phyloP scores from a whole-genome alignment of 2,113 vertebrate species.

The Pygoscelis antarcticus region DNA sequence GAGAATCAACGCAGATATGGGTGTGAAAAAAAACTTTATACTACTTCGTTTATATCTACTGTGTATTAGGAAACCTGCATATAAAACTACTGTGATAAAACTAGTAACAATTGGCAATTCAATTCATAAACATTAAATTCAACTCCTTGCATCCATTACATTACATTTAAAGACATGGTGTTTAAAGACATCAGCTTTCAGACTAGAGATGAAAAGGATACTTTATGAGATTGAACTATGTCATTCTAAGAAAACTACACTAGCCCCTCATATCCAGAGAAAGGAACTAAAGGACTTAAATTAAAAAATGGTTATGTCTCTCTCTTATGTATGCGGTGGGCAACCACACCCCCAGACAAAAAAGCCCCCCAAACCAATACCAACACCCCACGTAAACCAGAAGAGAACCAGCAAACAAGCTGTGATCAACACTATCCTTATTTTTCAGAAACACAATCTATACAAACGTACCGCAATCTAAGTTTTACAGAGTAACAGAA shows the following conservation, averaged over 20 bases:
- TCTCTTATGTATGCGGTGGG: too few relatives aligned
- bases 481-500: neutral
- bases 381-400: neutral
- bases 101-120: neutral
- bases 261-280: neutral
- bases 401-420: neutral
- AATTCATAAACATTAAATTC: neutral
- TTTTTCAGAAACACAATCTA: neutral
- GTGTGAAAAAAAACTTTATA: neutral
- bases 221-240: neutral
- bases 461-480: neutral
- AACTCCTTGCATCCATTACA: neutral
- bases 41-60: neutral
- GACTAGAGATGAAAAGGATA: neutral
- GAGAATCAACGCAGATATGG: neutral
- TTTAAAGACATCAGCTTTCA: neutral
- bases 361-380: neutral
- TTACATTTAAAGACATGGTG: neutral
- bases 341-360: accelerated
- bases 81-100: neutral
- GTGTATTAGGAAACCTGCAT: neutral
- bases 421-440: neutral
- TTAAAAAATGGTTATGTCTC: neutral
- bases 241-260: neutral
- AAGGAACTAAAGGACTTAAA: neutral